Percentiles rank a stretch among this genome's conserved stretches.
Evolutionary conservation across 1,140 invertebrate genomes (phyloP).

Genomic region (Drosophila nasuta): DNA sequence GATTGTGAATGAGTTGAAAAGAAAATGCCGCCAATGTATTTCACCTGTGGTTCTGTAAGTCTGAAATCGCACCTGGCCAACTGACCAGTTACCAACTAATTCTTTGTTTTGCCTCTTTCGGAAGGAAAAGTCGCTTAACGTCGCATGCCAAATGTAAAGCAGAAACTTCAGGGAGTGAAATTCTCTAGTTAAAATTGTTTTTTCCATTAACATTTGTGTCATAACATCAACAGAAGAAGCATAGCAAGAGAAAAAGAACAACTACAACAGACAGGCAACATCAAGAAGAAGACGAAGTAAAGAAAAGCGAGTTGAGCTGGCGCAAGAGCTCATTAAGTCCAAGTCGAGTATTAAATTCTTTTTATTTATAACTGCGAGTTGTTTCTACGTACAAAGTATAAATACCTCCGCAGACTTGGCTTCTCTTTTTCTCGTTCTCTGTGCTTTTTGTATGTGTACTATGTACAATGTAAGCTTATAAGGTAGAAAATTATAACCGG

Average conservation of each 20-base stretch:
- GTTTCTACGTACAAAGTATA: conserved; percentile 38
- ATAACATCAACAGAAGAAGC: conserved; percentile 36
- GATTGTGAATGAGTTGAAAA: conserved; percentile 9
- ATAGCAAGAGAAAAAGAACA: neutral
- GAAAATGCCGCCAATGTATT: conserved; percentile 1
- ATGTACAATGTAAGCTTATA: conserved; percentile 67
- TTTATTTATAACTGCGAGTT: conserved; percentile 62
- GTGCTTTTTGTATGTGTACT: conserved; percentile 26
- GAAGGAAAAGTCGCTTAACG: no score
- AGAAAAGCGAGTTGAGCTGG: conserved; percentile 27
- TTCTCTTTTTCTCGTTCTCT: neutral
- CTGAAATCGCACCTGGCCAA: neutral
- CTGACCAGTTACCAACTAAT: neutral
- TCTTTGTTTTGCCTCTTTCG: neutral
- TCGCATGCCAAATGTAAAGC: conserved; percentile 33
- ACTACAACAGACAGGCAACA: conserved; percentile 6
- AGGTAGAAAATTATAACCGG: conserved; percentile 76
- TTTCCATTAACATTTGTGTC: conserved; percentile 64
- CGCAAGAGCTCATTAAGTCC: conserved; percentile 65
- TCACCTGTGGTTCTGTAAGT: neutral
- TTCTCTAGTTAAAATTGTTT: conserved; percentile 76
- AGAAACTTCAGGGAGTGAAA: conserved; percentile 49
- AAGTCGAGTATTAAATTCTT: conserved; percentile 73
- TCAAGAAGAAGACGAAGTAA: conserved; percentile 5
- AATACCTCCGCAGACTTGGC: conserved; percentile 26